These are phyloP conservation scores for Micropoecilia bifurca DNA, from an alignment of 2,797 vertebrate species.

Conservation along the genomic window DNA sequence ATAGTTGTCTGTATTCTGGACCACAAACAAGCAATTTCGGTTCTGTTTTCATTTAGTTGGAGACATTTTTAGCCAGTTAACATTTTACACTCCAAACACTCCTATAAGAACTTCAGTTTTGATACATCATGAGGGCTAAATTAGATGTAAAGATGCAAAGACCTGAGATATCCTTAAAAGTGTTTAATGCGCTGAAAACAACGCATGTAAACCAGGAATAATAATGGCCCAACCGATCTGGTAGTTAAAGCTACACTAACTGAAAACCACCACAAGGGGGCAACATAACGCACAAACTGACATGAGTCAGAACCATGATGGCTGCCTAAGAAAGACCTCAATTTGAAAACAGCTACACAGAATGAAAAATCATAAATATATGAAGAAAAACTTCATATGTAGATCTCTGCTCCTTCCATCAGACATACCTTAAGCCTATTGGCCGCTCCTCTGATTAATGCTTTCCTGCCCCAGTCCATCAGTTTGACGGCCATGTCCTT, in stretches of 20 bases:
- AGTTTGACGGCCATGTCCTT: background rate
- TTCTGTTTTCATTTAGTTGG: too few relatives aligned
- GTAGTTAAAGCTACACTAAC: background rate
- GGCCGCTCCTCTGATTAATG: background rate
- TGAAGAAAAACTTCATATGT: background rate
- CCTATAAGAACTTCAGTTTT: too few relatives aligned
- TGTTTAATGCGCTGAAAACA: background rate
- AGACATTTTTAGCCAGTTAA: too few relatives aligned
- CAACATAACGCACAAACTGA: too few relatives aligned
- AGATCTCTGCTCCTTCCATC: background rate
- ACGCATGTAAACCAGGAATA: background rate
- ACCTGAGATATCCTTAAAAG: background rate
- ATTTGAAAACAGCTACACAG: too few relatives aligned
- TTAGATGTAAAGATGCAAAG: background rate
- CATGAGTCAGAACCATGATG: too few relatives aligned
- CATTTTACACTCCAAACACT: too few relatives aligned
- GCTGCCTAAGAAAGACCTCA: too few relatives aligned
- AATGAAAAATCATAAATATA: too few relatives aligned
- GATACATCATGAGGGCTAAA: too few relatives aligned
- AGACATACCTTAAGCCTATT: background rate
- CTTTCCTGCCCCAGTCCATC: background rate
- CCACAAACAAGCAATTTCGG: too few relatives aligned
- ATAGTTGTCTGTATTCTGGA: too few relatives aligned
- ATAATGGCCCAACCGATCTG: background rate
- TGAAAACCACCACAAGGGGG: background rate